Base-by-base conservation (phyloP, 2,888 invertebrate species). In the Salpingus planirostris region DNA sequence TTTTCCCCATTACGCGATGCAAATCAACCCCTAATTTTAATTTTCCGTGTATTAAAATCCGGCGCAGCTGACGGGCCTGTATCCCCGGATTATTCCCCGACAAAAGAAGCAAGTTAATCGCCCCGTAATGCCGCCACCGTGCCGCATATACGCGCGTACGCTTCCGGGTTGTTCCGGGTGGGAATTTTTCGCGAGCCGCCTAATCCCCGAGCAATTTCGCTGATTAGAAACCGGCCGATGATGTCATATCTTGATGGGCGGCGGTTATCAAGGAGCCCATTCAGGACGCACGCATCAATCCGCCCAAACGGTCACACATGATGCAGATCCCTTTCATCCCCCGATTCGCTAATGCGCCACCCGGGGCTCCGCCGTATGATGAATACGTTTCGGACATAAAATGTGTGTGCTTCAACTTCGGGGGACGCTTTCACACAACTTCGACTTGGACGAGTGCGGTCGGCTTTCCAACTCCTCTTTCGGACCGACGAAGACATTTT, bases 21-120 rank as follows among this genome's bases (percentile, higher is more conserved):
- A 71, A 71, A 71, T 71, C 65, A 64, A 63, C 62, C 64, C 65
- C 67, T 69, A 69, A 70, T 69, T 69, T 71, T 71, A 70, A 71
- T 71, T 71, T 71, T 66, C 65, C 69, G 68, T 69, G 68, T 69
- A 71, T 70, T 70, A 70, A 70, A 69, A 69, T 65, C 64, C 57
- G 60, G 57, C 64, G 61, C 69, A 68, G 68, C 68, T 69, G 69
- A 68, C 69, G 69, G 61, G 58, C 57, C 52, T 51, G 56, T 57
- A 57, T 53, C 53, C 55, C 54, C 46, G 54, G 60, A 60, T 61
- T 60, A 60, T 47, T 52, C 55, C 52, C 47, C 52, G 59, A 59
- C 60, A 60, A 60, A 60, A 61, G 57, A 60, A 60, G 54, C 53
- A 47, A 54, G 48, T 55, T 59, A 60, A 62, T 60, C 59, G 51